A percentile compares a stretch with the other conserved stretches of the same genome.
These are phyloP conservation scores for Neotoxoptera formosana DNA, from an alignment of 1,140 invertebrate species.

Conservation along the genomic window DNA sequence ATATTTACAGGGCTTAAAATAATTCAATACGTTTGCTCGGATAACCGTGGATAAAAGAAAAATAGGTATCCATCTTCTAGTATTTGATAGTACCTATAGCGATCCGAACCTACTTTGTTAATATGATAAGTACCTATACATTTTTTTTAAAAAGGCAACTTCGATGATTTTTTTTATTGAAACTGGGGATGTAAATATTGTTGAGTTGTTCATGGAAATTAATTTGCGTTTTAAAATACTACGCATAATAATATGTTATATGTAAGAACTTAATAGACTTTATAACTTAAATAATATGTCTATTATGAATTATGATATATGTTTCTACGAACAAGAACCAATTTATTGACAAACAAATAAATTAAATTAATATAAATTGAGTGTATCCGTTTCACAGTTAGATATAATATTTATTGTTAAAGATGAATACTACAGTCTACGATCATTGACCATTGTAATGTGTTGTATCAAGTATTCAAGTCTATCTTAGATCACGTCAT, in stretches of 20 bases:
- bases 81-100: neutral
- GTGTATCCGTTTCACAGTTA: neutral
- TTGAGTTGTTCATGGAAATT: neutral
- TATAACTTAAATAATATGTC: too few relatives aligned
- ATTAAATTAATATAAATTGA: slow-evolving; percentile 33
- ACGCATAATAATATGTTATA: neutral
- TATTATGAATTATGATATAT: neutral
- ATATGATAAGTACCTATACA: too few relatives aligned
- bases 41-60: neutral
- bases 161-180: neutral
- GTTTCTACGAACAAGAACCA: neutral
- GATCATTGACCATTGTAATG: neutral
- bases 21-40: neutral
- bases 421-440: neutral
- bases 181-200: neutral
- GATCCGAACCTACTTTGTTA: neutral
- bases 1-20: neutral
- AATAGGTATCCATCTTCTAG: neutral
- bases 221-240: neutral
- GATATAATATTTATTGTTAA: neutral
- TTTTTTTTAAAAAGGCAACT: neutral
- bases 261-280: too few relatives aligned
- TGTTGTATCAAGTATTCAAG: neutral
- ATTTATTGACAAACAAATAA: slow-evolving; percentile 25
- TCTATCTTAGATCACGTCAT: neutral